Evolutionary conservation across 2,888 invertebrate genomes (phyloP).

Genomic region (Parapristionchus giblindavisi): DNA sequence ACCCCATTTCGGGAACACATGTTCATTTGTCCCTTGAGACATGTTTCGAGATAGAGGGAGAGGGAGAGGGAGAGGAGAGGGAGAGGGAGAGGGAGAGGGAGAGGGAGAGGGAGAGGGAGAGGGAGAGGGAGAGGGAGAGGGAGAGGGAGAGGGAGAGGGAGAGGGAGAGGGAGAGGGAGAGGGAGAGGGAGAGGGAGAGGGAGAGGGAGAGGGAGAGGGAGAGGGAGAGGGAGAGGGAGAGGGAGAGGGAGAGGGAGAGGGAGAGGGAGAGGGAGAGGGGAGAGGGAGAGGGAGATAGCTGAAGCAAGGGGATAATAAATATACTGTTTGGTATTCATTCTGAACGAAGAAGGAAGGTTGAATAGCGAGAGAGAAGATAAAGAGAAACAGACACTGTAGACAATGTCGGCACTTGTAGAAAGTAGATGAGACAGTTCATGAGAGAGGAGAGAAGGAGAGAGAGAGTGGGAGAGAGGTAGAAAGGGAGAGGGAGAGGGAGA

Average conservation of each 20-base stretch:
- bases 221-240: background rate
- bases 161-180: constrained; percentile 10
- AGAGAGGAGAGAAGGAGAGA: too few species aligned
- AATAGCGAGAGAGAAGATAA: background rate
- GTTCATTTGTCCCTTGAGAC: constrained; percentile 33
- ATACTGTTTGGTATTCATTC: too few species aligned
- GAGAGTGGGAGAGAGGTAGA: too few species aligned
- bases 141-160: background rate
- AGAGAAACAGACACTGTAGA: too few species aligned
- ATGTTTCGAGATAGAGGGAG: background rate
- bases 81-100: background rate
- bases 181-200: background rate
- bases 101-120: background rate
- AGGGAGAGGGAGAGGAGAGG: background rate
- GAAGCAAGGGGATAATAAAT: background rate
- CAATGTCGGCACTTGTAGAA: too few species aligned
- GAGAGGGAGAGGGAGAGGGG: background rate
- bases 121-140: background rate
- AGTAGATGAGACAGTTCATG: too few species aligned
- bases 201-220: background rate
- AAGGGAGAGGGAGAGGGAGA: too few species aligned
- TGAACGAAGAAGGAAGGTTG: background rate
- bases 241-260: background rate
- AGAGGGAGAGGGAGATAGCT: background rate
- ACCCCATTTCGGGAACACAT: background rate